Evolutionary conservation across 2,797 vertebrate genomes (phyloP), one percentile per base, ranked within the genome.

Genomic region (Leucoraja ocellata): DNA sequence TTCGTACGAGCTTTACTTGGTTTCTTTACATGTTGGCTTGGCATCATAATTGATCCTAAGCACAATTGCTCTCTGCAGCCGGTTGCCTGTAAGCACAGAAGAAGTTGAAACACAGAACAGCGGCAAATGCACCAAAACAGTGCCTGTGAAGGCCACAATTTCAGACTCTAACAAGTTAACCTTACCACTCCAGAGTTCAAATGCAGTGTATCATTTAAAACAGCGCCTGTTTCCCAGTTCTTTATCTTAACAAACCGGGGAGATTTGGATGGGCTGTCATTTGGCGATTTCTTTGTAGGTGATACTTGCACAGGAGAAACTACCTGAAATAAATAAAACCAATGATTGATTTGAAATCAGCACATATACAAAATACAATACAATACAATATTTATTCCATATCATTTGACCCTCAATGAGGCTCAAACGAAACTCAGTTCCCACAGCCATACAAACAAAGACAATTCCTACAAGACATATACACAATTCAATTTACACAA

Each of bases 201-300:
- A 94, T 99, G 97, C 91, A 99, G 96, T 0, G 97, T 98, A 94
- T 99, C 99, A 0, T 95, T 98, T 94, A 98, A 97, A 93, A 98
- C 91, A 0, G 96, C 96, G 0, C 98, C 97, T 0, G 96, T 98
- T 95, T 99, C 98, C 98, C 98, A 99, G 96, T 99, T 99, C 96
- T 97, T 98, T 95, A 99, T 96, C 94, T 99, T 99, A 94, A 99
- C 96, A 93, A 98, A 99, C 58, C 98, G 97, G 0, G 98, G 98
- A 94, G 98, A 98, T 95, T 99, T 99, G 95, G 98, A 98, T 25
- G 98, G 98, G 94, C 98, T 99, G 93, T 97, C 98, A 0, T 98
- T 98, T 94, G 95, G 96, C 11, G 96, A 39, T 0, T 94, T 96
- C 96, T 97, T 98, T 0, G 96, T 96, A 0, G 98, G 98, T 0